Conservation (phyloP, 2,888 invertebrate species). For the Atethmia centrago region DNA sequence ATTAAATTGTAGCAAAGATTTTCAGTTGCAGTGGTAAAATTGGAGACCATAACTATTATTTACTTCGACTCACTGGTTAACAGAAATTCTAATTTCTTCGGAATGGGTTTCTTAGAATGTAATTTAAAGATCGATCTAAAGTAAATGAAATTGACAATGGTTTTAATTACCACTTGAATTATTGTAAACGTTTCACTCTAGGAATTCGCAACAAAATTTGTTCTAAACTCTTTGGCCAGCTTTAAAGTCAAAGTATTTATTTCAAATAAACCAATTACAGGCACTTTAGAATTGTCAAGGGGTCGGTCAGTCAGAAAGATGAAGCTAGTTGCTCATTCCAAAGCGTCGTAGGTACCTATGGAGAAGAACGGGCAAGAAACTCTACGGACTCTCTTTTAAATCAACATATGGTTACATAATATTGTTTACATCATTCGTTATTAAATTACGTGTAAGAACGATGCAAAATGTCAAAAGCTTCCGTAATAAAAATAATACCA, state of each 20-base stretch:
- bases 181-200: not conserved
- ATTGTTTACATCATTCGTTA: too few relatives aligned
- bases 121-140: constrained; percentile 9
- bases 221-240: not conserved
- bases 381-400: too few relatives aligned
- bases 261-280: too few relatives aligned
- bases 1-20: not conserved
- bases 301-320: too few relatives aligned
- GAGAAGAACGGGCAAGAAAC: too few relatives aligned
- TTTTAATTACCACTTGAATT: not conserved
- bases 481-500: too few relatives aligned
- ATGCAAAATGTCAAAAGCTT: too few relatives aligned
- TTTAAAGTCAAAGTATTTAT: not conserved
- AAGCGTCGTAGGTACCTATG: too few relatives aligned
- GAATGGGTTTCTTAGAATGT: not conserved
- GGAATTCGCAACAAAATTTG: not conserved
- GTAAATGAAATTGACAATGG: constrained; percentile 1
- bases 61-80: constrained; percentile 4
- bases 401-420: too few relatives aligned
- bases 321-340: too few relatives aligned
- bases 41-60: constrained; percentile 5
- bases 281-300: too few relatives aligned
- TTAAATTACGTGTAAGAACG: too few relatives aligned
- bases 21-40: not conserved
- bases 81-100: constrained; percentile 25